phyloP scores from a whole-genome alignment of 2,797 vertebrate genomes.

The Poeciliopsis infans region DNA sequence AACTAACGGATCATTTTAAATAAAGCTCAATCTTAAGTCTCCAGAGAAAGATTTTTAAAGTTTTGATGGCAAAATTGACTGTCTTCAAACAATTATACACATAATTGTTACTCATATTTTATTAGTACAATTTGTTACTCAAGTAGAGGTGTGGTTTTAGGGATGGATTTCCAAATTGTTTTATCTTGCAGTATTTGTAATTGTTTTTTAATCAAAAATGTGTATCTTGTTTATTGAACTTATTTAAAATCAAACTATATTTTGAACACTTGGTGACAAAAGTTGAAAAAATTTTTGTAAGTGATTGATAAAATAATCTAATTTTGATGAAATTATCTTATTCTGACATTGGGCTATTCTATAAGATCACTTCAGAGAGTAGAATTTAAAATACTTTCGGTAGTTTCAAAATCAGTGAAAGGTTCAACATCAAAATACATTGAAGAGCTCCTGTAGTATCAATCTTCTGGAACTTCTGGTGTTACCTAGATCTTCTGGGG shows the following conservation, averaged over 20 bases:
- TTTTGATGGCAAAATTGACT: background rate
- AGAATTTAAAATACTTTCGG: too few relatives aligned
- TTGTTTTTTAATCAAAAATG: background rate
- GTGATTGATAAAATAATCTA: background rate
- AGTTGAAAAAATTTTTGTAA: background rate
- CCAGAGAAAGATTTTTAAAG: too few relatives aligned
- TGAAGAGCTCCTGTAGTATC: too few relatives aligned
- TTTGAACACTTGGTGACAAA: background rate
- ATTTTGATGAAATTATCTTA: background rate
- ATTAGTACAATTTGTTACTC: background rate
- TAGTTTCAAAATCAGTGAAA: too few relatives aligned
- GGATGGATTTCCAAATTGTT: background rate
- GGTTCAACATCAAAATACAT: too few relatives aligned
- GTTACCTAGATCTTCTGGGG: too few relatives aligned
- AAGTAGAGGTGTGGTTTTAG: background rate
- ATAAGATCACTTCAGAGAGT: too few relatives aligned
- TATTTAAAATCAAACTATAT: background rate
- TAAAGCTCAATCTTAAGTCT: too few relatives aligned
- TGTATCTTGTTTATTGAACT: background rate
- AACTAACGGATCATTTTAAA: too few relatives aligned
- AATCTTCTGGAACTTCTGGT: too few relatives aligned
- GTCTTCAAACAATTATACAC: background rate
- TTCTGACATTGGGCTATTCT: too few relatives aligned
- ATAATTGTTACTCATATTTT: background rate
- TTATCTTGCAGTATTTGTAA: background rate